Percentiles rank a stretch among this genome's conserved stretches.
Conservation (phyloP, 2,797 vertebrate species). For the Iguana delicatissima region DNA sequence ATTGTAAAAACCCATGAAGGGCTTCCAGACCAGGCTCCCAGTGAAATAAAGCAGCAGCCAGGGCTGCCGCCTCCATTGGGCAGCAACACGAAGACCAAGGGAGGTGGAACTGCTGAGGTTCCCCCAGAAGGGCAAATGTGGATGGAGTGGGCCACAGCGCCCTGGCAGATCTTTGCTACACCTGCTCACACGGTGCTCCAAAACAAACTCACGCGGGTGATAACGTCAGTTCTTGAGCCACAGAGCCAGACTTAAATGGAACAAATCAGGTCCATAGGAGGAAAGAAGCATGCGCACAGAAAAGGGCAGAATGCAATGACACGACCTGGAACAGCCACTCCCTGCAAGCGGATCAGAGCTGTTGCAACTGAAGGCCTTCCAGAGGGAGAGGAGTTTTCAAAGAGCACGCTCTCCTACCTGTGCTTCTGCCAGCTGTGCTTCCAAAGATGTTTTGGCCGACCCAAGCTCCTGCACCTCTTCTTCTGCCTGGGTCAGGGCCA, state of each 20-base stretch:
- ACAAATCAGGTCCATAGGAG: neutral
- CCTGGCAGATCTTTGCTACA: fast-evolving
- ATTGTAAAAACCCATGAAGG: neutral
- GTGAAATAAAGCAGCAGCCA: neutral
- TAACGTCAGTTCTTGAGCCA: neutral
- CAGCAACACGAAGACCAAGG: neutral
- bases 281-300: neutral
- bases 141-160: neutral
- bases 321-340: neutral
- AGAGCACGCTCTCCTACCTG: constrained; percentile 80
- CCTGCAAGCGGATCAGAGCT: neutral
- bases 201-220: neutral
- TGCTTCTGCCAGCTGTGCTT: constrained; percentile 85
- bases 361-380: too few relatives aligned
- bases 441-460: constrained; percentile 82
- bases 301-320: too few relatives aligned
- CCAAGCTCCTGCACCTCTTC: constrained; percentile 87
- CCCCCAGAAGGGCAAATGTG: neutral
- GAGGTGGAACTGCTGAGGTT: neutral
- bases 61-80: neutral
- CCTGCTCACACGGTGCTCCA: too few relatives aligned
- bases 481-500: constrained; percentile 82
- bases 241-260: neutral
- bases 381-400: too few relatives aligned
- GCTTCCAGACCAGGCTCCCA: neutral